Conservation (phyloP, 2,797 vertebrate species). For the Megalops cyprinoides region DNA sequence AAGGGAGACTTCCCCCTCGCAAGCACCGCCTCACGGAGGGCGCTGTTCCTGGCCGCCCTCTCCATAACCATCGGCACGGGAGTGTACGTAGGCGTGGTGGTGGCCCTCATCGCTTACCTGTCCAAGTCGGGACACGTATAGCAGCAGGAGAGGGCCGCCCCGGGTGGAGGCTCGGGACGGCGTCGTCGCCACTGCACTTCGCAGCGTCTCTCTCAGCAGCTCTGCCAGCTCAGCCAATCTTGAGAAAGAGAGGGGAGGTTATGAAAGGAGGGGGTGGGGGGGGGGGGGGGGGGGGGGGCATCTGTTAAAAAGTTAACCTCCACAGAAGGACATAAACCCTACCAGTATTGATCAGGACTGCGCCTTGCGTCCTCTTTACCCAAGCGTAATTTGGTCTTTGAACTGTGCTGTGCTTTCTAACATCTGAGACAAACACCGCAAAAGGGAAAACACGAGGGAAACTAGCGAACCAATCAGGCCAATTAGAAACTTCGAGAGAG, state of each 20-base stretch:
- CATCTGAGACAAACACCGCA: constrained; percentile 28
- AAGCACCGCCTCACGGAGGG: constrained; percentile 89
- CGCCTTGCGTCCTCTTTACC: constrained; percentile 40
- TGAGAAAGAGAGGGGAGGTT: constrained; percentile 54
- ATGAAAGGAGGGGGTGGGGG: constrained; percentile 42
- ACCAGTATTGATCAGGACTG: constrained; percentile 49
- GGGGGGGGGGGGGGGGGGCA: constrained; percentile 34
- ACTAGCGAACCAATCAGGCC: constrained; percentile 37
- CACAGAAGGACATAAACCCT: constrained; percentile 45
- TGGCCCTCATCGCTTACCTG: constrained; percentile 94
- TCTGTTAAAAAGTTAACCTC: constrained; percentile 34
- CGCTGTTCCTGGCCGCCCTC: constrained; percentile 91
- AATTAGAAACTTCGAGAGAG: constrained; percentile 41
- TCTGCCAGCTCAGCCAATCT: constrained; percentile 58
- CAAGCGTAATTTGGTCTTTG: constrained; percentile 33
- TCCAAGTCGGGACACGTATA: constrained; percentile 94
- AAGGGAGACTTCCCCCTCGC: constrained; percentile 95
- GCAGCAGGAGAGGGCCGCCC: constrained; percentile 52
- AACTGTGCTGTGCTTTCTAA: constrained; percentile 42
- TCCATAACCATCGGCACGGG: constrained; percentile 95
- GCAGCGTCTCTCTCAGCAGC: constrained; percentile 19
- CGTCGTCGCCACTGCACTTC: constrained; percentile 36
- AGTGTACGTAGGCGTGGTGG: constrained; percentile 92
- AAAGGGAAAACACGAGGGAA: constrained; percentile 33
- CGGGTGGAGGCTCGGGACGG: constrained; percentile 45